Conservation (phyloP, 2,888 invertebrate genomes). For the Andrena minutula region DNA sequence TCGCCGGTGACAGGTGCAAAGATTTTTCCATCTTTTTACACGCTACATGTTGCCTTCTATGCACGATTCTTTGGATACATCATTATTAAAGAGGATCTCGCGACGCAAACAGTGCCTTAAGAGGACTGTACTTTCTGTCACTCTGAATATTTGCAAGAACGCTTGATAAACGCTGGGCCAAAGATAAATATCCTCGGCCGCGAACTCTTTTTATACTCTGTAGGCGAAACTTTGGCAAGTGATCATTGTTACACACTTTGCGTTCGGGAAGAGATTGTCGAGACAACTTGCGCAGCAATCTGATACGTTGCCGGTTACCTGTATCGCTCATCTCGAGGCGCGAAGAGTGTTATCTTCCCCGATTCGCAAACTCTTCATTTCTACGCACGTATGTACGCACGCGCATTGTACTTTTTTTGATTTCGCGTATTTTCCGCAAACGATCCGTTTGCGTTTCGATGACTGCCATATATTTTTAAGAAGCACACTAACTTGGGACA, state of each 20-base stretch:
- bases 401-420: conserved; percentile 21
- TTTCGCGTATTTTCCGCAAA: conserved; percentile 69
- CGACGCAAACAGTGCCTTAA: conserved; percentile 16
- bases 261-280: conserved; percentile 13
- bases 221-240: conserved; percentile 15
- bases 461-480: conserved; percentile 83
- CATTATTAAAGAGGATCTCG: conserved; percentile 1
- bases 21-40: conserved; percentile 31
- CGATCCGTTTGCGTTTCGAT: conserved; percentile 76
- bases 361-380: conserved; percentile 19
- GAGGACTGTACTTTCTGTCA: conserved; percentile 15
- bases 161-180: neutral
- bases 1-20: neutral
- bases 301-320: neutral
- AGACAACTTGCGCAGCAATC: conserved; percentile 15
- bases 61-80: neutral
- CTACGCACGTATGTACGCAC: neutral
- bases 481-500: conserved; percentile 83
- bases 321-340: neutral
- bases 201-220: conserved; percentile 33
- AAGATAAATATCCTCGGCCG: neutral
- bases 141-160: conserved; percentile 19
- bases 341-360: neutral
- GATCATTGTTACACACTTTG: neutral
- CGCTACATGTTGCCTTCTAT: neutral